Conservation (phyloP, 2,113 vertebrate species). For the Boleophthalmus pectinirostris region DNA sequence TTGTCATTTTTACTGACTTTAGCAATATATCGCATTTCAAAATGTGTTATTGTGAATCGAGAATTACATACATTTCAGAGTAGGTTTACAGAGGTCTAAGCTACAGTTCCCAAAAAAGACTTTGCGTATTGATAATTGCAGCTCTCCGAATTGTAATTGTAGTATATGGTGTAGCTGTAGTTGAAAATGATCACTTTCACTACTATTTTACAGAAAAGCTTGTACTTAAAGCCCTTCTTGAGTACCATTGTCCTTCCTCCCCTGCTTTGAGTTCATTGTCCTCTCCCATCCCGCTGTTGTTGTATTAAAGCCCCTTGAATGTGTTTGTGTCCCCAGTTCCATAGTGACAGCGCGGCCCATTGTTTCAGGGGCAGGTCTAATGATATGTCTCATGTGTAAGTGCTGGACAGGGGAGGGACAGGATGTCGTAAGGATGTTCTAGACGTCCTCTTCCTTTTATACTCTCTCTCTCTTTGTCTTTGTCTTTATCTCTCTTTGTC, state of each 20-base stretch:
- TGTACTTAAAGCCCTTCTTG: no score
- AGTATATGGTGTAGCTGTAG: no score
- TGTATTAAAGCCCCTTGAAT: neutral
- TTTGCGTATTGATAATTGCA: no score
- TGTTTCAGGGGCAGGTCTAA: slow-evolving; percentile 39
- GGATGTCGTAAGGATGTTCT: slow-evolving; percentile 55
- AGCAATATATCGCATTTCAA: no score
- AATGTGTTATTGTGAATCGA: no score
- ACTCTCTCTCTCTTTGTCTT: slow-evolving; percentile 21
- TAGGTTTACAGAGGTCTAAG: no score
- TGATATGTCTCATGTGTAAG: slow-evolving; percentile 21
- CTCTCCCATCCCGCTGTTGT: neutral
- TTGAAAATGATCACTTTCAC: no score
- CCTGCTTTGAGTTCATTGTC: neutral
- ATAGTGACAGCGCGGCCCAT: slow-evolving; percentile 19
- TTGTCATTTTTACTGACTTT: no score
- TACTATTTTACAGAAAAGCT: no score
- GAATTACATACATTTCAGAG: no score
- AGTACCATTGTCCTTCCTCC: neutral
- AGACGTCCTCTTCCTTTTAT: slow-evolving; percentile 35
- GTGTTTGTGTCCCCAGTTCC: neutral
- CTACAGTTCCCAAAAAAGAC: no score
- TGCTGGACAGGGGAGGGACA: slow-evolving; percentile 45
- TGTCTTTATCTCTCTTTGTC: slow-evolving; percentile 37
- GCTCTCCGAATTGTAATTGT: no score